Evolutionary conservation across 2,888 invertebrate genomes (phyloP).

Genomic region (Candidula unifasciata): DNA sequence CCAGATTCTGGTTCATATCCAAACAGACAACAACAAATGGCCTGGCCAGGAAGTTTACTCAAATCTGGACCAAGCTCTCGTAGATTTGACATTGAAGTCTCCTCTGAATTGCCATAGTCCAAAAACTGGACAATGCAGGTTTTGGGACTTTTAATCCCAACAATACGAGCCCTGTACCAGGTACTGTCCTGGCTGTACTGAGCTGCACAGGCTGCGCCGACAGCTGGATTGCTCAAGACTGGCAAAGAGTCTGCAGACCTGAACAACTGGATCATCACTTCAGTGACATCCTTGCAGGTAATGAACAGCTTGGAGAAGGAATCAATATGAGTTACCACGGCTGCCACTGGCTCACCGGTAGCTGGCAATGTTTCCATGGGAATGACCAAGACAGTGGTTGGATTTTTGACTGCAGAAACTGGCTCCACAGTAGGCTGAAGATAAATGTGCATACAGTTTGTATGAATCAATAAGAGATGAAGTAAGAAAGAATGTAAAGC

Average conservation of each 20-base stretch:
- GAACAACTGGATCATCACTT: conserved; percentile 21
- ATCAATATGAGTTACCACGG: conserved; percentile 34
- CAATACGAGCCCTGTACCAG: conserved; percentile 66
- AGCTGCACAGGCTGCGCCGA: conserved; percentile 63
- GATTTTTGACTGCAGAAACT: background rate
- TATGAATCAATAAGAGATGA: too few species aligned
- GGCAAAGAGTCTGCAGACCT: conserved; percentile 1
- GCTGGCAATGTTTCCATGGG: conserved; percentile 18
- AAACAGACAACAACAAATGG: conserved; percentile 61
- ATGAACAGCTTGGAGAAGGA: conserved; percentile 26
- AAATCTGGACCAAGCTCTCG: conserved; percentile 55
- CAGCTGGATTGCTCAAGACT: conserved; percentile 40
- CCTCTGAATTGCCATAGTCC: conserved; percentile 72
- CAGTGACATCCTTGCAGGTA: background rate
- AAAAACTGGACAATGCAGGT: conserved; percentile 61
- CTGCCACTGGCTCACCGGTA: conserved; percentile 23
- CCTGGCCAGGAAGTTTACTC: conserved; percentile 60
- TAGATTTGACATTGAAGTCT: conserved; percentile 48
- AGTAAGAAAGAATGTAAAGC: too few species aligned
- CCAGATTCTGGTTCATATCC: conserved; percentile 50
- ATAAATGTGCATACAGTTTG: background rate
- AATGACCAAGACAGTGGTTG: background rate
- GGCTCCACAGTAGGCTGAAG: conserved; percentile 9
- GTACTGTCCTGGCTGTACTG: conserved; percentile 53
- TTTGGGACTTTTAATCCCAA: conserved; percentile 46